Evolutionary conservation across 2,797 vertebrate genomes (phyloP).

Genomic region (Cossypha caffra): DNA sequence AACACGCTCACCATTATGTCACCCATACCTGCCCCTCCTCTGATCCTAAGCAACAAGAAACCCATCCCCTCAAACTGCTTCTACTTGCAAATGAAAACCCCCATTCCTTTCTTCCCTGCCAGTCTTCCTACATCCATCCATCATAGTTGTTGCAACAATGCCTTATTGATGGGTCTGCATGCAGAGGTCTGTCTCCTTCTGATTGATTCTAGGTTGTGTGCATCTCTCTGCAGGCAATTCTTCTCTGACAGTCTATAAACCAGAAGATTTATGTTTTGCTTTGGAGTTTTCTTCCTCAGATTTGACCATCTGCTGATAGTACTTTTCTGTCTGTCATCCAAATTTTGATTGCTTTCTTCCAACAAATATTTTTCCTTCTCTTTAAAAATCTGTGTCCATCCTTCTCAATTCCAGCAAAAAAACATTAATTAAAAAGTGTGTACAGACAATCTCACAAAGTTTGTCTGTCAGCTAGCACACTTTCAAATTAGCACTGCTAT

Average conservation of each 20-base stretch:
- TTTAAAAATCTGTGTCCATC: background rate
- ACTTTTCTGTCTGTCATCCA: background rate
- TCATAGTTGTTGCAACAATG: background rate
- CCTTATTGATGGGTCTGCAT: background rate
- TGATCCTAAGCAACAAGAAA: background rate
- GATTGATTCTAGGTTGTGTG: background rate
- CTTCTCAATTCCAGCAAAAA: background rate
- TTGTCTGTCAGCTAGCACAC: background rate
- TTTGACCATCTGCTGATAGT: slow-evolving; percentile 17
- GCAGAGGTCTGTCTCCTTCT: background rate
- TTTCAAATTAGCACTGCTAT: background rate
- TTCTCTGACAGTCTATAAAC: slow-evolving; percentile 7
- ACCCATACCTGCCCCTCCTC: background rate
- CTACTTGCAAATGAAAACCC: background rate
- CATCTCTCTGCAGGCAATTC: background rate
- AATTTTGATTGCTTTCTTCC: background rate
- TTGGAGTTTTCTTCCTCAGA: background rate
- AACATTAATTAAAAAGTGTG: background rate
- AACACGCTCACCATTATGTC: fast-evolving
- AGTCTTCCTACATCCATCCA: background rate
- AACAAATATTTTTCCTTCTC: background rate
- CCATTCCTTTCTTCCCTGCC: background rate
- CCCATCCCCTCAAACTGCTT: background rate
- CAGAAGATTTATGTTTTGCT: slow-evolving; percentile 36
- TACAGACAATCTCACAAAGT: background rate